Conservation (phyloP, 2,888 invertebrate genomes). For the Augochlorella aurata region DNA sequence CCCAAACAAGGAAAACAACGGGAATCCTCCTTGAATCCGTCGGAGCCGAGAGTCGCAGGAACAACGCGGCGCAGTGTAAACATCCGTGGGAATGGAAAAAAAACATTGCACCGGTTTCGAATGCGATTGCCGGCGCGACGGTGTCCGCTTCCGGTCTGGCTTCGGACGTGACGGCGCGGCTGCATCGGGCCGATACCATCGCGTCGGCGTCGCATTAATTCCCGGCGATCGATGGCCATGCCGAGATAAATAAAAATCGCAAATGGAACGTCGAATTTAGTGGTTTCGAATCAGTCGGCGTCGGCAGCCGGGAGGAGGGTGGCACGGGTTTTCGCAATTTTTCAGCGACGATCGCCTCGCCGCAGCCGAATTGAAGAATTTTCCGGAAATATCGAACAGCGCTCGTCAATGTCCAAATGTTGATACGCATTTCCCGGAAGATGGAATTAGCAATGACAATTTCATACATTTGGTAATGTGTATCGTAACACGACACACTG, state of each 20-base stretch:
- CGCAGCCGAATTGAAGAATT: too few relatives aligned
- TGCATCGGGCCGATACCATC: slow-evolving; percentile 8
- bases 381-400: too few relatives aligned
- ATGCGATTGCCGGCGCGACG: slow-evolving; percentile 10
- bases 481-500: too few relatives aligned
- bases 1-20: slow-evolving; percentile 4
- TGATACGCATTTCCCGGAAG: too few relatives aligned
- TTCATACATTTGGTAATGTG: too few relatives aligned
- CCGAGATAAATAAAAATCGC: slow-evolving; percentile 50
- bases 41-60: background rate
- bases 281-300: slow-evolving; percentile 15
- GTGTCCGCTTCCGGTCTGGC: slow-evolving; percentile 11
- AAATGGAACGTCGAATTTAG: slow-evolving; percentile 41
- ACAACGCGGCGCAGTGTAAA: background rate
- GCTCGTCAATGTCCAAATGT: too few relatives aligned
- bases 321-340: slow-evolving; percentile 10
- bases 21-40: background rate
- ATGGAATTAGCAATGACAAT: too few relatives aligned
- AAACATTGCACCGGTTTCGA: background rate
- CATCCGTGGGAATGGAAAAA: background rate
- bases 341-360: slow-evolving; percentile 25
- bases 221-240: slow-evolving; percentile 24
- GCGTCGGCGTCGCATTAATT: slow-evolving; percentile 43
- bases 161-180: slow-evolving; percentile 1
- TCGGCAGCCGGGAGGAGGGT: background rate